Base-by-base conservation (phyloP, 1,140 invertebrate species). In the Caenorhabditis inopinata region DNA sequence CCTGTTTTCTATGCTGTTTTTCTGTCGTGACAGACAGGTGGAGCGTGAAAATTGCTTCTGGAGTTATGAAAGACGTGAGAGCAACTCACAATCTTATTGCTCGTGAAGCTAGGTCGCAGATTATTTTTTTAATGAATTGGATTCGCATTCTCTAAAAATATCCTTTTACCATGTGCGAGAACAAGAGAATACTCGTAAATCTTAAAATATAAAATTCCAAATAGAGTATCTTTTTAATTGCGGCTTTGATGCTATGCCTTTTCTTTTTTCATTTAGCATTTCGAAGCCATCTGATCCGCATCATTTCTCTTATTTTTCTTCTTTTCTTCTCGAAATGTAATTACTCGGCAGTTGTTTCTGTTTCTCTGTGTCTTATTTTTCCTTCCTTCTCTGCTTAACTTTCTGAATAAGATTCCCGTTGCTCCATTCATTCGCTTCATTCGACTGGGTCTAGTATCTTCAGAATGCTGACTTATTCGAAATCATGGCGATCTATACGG, bases 391-490 rank as follows among this genome's bases (percentile, higher is more conserved):
- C 18, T 78, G 49, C 35, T 78, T 49, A 23, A 27, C 53, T 27
- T 78, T 49, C 58, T 42, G 14, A 51, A 38, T n/a, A n/a, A n/a
- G n/a, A n/a, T n/a, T 46, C 25, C 25, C 11, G 12, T 29, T 18
- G 7, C 11, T n/a, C 16, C 68, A 16, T 53, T 35, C 27, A 3
- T 18, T 75, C 18, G 21, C 46, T n/a, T 38, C 9, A 27, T 7
- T 29, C 29, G 5, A 7, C 16, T 2, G 11, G n/a, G 12, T 21
- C 9, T 2, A 75, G 32, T 45, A 14, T 25, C 74, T 47, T 21
- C 46, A 77, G 76, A 78, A 82, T 82, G 81, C 35, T 82, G 46
- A 73, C 68, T 25, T 82, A 82, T 62, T 82, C 81, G n/a, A 82
- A 82, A 45, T 82, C 81, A 27, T 82, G 77, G 62, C 81, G 81